These are phyloP conservation scores for Parasteatoda tepidariorum DNA, from an alignment of 1,140 invertebrate genomes.

Conservation along the genomic window DNA sequence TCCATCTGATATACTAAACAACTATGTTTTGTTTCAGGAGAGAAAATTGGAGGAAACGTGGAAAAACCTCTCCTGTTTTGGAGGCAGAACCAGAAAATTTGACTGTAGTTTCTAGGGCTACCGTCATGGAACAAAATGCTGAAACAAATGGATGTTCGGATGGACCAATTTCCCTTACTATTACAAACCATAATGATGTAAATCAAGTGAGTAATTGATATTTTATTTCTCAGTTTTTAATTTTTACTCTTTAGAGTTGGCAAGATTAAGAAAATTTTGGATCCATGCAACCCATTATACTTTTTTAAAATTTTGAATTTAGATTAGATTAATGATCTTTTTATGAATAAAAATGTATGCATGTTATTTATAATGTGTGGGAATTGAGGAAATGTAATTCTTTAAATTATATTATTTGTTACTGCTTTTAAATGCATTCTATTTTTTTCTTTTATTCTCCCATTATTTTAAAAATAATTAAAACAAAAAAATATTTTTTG, in stretches of 20 bases:
- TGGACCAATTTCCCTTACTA: constrained; percentile 25
- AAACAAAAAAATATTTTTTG: too few relatives aligned
- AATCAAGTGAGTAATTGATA: constrained; percentile 16
- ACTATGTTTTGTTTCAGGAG: neutral
- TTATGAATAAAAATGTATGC: too few relatives aligned
- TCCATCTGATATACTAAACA: neutral
- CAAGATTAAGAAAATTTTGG: too few relatives aligned
- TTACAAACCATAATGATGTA: constrained; percentile 53
- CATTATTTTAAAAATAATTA: neutral
- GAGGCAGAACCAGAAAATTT: constrained; percentile 42
- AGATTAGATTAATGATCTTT: too few relatives aligned
- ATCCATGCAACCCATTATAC: too few relatives aligned
- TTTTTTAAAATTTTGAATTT: too few relatives aligned
- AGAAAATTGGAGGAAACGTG: constrained; percentile 45
- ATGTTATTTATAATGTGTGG: too few relatives aligned
- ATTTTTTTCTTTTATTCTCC: neutral
- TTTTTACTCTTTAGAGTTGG: too few relatives aligned
- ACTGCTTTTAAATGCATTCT: neutral
- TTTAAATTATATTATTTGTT: too few relatives aligned
- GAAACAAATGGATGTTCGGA: constrained; percentile 59
- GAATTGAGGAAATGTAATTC: too few relatives aligned
- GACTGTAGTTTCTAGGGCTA: neutral
- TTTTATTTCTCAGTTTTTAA: too few relatives aligned
- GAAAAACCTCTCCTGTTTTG: constrained; percentile 24
- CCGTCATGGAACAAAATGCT: constrained; percentile 53